These are phyloP conservation scores for Cantharis nigra DNA, from an alignment of 2,888 invertebrate genomes.

Conservation along the genomic window DNA sequence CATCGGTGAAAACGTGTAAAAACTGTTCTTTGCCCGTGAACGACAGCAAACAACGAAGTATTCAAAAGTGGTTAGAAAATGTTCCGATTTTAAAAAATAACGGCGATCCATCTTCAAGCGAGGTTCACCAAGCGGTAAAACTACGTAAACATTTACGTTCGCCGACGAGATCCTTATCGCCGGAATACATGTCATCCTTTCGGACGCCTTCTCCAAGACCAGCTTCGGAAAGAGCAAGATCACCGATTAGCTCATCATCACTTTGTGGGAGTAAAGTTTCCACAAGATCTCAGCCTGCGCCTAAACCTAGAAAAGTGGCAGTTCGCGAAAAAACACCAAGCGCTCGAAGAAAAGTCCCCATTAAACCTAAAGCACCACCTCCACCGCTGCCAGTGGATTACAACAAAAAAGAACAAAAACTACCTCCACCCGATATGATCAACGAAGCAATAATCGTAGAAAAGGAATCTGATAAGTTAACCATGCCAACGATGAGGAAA, in stretches of 20 bases:
- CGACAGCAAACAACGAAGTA: constrained; percentile 75
- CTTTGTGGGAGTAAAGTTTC: constrained; percentile 10
- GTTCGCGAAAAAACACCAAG: constrained; percentile 35
- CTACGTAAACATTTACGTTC: constrained; percentile 42
- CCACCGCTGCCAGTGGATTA: constrained; percentile 58
- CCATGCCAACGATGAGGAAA: constrained; percentile 60
- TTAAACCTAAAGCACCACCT: constrained; percentile 48
- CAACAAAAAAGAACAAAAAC: constrained; percentile 28
- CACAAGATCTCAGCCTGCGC: constrained; percentile 19
- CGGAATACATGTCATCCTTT: constrained; percentile 38
- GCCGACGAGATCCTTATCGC: constrained; percentile 48
- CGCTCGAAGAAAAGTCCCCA: constrained; percentile 26
- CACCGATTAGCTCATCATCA: constrained; percentile 13
- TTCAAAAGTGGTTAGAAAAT: constrained; percentile 76
- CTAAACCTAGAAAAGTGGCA: constrained; percentile 11
- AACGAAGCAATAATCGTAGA: constrained; percentile 69
- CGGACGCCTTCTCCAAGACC: constrained; percentile 43
- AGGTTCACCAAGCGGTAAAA: neutral
- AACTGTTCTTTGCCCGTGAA: constrained; percentile 60
- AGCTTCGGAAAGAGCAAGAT: constrained; percentile 34
- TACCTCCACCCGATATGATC: constrained; percentile 64
- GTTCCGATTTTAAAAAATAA: constrained; percentile 59
- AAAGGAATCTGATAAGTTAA: constrained; percentile 39
- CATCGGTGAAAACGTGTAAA: constrained; percentile 57
- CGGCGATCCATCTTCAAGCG: constrained; percentile 12